Conservation (phyloP, 2,888 invertebrate species). For the Sicus ferrugineus region DNA sequence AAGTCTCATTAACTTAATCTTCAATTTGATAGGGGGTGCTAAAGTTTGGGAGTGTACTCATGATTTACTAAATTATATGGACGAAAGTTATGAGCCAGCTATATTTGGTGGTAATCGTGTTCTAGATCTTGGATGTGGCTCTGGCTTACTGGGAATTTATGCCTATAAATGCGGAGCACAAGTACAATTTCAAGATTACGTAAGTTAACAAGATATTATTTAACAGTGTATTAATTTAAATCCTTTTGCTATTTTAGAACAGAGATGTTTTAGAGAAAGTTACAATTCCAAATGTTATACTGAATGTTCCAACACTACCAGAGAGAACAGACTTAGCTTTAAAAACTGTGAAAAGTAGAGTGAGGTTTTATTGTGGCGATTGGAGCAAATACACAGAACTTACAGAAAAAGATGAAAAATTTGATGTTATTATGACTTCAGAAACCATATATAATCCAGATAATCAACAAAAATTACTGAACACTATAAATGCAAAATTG, state of each 20-base stretch:
- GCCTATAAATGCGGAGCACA: conserved; percentile 72
- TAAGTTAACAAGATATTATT: conserved; percentile 66
- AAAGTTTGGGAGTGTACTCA: conserved; percentile 96
- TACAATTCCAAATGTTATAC: conserved; percentile 83
- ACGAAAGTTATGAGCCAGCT: conserved; percentile 61
- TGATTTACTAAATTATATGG: conserved; percentile 78
- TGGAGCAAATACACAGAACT: conserved; percentile 72
- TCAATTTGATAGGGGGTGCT: conserved; percentile 75
- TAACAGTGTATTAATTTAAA: not conserved
- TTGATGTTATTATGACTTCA: conserved; percentile 86
- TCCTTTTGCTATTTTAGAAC: conserved; percentile 71
- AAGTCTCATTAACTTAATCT: too few relatives aligned
- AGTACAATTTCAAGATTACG: conserved; percentile 94
- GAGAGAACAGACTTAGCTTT: conserved; percentile 27
- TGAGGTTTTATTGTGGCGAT: conserved; percentile 75
- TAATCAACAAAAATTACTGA: conserved; percentile 80
- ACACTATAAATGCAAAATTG: conserved; percentile 70
- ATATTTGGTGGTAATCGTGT: conserved; percentile 68
- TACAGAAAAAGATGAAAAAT: conserved; percentile 67
- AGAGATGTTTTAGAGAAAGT: conserved; percentile 79
- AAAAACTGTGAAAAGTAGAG: conserved; percentile 35
- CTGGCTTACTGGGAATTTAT: conserved; percentile 86
- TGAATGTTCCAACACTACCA: conserved; percentile 67
- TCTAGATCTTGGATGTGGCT: conserved; percentile 92
- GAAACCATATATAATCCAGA: conserved; percentile 91